phyloP scores from a whole-genome alignment of 2,113 vertebrate species.

The Embiotoca jacksoni region DNA sequence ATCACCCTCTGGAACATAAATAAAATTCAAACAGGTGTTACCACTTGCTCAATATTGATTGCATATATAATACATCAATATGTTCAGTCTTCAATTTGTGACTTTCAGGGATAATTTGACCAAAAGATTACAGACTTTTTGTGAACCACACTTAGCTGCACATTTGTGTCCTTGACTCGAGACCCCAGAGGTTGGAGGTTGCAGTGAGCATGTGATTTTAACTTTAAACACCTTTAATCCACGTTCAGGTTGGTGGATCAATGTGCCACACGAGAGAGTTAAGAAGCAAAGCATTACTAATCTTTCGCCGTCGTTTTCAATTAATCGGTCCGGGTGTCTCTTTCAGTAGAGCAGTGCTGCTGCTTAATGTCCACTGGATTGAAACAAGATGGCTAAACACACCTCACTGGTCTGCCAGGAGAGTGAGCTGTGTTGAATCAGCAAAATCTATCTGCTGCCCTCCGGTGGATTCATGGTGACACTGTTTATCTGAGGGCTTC shows the following conservation, averaged over 20 bases:
- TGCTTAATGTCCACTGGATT: conserved; percentile 44
- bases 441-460: conserved; percentile 69
- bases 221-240: conserved; percentile 54
- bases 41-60: neutral
- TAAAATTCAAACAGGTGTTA: conserved; percentile 20
- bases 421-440: conserved; percentile 1
- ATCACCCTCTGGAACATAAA: conserved; percentile 14
- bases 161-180: conserved; percentile 39
- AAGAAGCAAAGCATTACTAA: conserved; percentile 37
- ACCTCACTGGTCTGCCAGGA: neutral
- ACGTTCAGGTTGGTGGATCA: conserved; percentile 16
- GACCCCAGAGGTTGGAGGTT: conserved; percentile 20
- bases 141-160: conserved; percentile 3
- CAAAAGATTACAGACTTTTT: neutral
- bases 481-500: neutral
- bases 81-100: conserved; percentile 9
- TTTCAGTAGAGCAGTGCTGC: conserved; percentile 32
- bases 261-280: conserved; percentile 23
- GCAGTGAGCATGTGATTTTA: conserved; percentile 22
- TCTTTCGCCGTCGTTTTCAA: conserved; percentile 59
- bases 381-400: conserved; percentile 63
- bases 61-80: neutral
- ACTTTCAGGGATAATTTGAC: conserved; percentile 27
- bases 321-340: conserved; percentile 33
- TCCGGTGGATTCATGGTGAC: conserved; percentile 62